These are phyloP conservation scores for Asobara japonica DNA, from an alignment of 1,140 invertebrate genomes.

Conservation along the genomic window DNA sequence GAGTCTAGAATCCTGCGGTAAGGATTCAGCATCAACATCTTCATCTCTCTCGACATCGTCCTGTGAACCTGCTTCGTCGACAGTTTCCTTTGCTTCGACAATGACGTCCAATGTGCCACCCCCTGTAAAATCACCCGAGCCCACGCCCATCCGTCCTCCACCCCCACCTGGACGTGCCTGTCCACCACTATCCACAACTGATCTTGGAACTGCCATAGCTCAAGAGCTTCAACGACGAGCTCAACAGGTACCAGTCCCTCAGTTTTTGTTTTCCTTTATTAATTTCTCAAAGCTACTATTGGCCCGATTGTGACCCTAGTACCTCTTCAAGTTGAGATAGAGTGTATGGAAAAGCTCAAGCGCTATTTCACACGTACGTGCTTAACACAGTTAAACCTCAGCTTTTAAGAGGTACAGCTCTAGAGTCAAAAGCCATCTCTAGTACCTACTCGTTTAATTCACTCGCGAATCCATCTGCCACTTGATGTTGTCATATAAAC, in stretches of 20 bases:
- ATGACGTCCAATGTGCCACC: slow-evolving; percentile 25
- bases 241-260: slow-evolving; percentile 60
- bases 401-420: background rate
- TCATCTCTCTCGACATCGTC: slow-evolving; percentile 62
- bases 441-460: background rate
- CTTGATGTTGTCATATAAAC: background rate
- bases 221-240: slow-evolving; percentile 73
- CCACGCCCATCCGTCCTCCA: slow-evolving; percentile 31
- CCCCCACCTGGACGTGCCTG: slow-evolving; percentile 29
- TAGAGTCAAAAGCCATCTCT: background rate
- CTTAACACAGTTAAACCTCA: background rate
- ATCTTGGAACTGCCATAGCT: slow-evolving; percentile 69
- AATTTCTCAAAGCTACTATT: background rate
- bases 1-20: slow-evolving; percentile 62
- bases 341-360: background rate
- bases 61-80: slow-evolving; percentile 53
- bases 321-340: background rate
- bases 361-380: background rate
- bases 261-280: background rate
- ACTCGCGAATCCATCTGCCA: background rate
- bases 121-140: slow-evolving; percentile 33
- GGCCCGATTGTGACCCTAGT: background rate
- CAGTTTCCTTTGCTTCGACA: slow-evolving; percentile 47
- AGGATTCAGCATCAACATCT: slow-evolving; percentile 61
- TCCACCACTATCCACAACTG: slow-evolving; percentile 45